A percentile compares a stretch with the other conserved stretches of the same genome.
phyloP scores from a whole-genome alignment of 2,797 vertebrate genomes.

The Dromococcyx pavoninus region DNA sequence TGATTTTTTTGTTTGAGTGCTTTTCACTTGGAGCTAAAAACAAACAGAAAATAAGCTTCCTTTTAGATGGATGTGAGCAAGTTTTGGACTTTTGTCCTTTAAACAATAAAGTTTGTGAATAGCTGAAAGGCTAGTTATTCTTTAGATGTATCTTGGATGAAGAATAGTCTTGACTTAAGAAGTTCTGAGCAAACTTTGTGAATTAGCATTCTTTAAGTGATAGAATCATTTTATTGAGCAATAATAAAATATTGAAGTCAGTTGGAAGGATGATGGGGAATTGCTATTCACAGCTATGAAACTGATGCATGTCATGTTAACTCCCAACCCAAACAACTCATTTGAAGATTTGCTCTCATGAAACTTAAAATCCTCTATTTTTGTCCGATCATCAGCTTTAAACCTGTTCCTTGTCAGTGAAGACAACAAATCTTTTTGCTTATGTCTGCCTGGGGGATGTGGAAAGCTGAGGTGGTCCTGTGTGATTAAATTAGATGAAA shows the following conservation, averaged over 20 bases:
- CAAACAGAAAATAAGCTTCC: background rate
- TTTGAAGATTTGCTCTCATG: conserved; percentile 72
- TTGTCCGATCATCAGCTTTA: conserved; percentile 73
- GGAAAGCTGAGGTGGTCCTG: conserved; percentile 76
- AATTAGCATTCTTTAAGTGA: conserved; percentile 40
- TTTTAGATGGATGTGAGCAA: background rate
- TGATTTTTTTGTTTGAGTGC: background rate
- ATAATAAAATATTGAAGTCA: conserved; percentile 54
- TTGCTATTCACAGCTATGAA: conserved; percentile 53
- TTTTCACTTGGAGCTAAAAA: background rate
- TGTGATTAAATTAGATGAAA: conserved; percentile 82
- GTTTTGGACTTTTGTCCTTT: background rate
- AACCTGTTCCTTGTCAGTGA: conserved; percentile 78
- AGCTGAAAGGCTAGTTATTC: background rate
- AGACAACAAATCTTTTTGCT: conserved; percentile 79
- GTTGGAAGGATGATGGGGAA: conserved; percentile 51
- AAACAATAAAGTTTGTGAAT: background rate
- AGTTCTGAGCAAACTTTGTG: background rate
- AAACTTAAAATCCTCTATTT: conserved; percentile 72
- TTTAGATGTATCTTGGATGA: background rate
- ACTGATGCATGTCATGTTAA: conserved; percentile 64
- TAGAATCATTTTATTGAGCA: conserved; percentile 58
- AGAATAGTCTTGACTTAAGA: background rate
- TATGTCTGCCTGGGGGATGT: conserved; percentile 71
- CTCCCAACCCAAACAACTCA: conserved; percentile 67